Evolutionary conservation across 2,888 invertebrate species (phyloP), one percentile per base, ranked within the genome.

Genomic region (Nomada ruficornis): DNA sequence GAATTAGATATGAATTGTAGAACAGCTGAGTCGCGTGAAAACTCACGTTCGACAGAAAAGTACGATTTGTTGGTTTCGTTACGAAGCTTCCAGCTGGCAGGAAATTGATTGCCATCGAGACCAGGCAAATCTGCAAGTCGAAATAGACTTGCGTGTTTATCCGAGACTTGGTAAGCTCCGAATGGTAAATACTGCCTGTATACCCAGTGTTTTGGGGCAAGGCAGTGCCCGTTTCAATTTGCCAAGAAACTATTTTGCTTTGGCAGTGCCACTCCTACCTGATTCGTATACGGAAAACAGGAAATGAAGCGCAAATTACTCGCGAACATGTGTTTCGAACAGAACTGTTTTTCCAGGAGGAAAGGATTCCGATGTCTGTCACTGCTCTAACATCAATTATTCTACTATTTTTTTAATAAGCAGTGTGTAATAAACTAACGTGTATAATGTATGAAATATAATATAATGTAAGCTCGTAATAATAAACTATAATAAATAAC

Each of bases 91-190:
- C 20, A 23, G 20, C 36, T 15, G 9, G 42, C 57, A 57, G 44
- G 78, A 42, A 65, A 74, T 65, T 44, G 78, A 67, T 55, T 42
- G 44, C 29, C 52, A 71, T 67, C 36, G 59, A 63, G 54, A 64
- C 42, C 50, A 18, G 29, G 71, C 26, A 54, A 76, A 76, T 82
- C 68, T 73, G 65, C 80, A 69, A 82, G 76, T 73, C 69, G 81
- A 76, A 82, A 65, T 73, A 71, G 81, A 80, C 54, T 73, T 23
- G 69, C 60, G 68, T 81, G 76, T 81, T 82, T 82, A 77, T 77
- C 50, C 26, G 69, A 47, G 57, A 69, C 54, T 77, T 59, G 75
- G 55, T 50, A 47, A 71, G 71, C 80, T 68, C 63, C 71, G 54
- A 68, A 65, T 47, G 54, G 59, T 67, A 80, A 80, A 82, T 75